Conservation (phyloP, 2,888 invertebrate genomes). For the Escarpia spicata region DNA sequence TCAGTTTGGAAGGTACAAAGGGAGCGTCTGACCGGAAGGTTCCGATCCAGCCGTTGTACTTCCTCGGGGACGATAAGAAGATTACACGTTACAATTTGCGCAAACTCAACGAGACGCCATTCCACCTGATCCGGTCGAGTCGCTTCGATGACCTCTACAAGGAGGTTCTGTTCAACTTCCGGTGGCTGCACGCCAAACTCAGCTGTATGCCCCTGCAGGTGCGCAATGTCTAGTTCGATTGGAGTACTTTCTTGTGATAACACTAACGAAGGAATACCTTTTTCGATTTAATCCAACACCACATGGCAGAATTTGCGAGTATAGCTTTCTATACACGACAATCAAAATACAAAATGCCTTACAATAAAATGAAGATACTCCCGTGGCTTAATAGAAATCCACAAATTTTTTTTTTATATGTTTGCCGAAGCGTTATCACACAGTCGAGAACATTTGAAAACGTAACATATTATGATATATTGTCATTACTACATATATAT, state of each 20-base stretch:
- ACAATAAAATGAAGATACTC: too few relatives aligned
- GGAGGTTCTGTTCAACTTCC: constrained; percentile 94
- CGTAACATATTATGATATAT: neutral
- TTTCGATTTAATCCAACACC: neutral
- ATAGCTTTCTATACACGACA: neutral
- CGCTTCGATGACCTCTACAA: constrained; percentile 90
- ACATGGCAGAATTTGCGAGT: neutral
- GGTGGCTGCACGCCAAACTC: constrained; percentile 95
- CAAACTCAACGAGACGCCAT: constrained; percentile 92
- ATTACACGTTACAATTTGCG: constrained; percentile 90
- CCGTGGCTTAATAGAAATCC: too few relatives aligned
- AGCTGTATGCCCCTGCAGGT: constrained; percentile 91
- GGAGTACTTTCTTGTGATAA: neutral
- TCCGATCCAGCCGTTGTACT: constrained; percentile 45
- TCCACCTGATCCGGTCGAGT: constrained; percentile 89
- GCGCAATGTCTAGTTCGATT: neutral
- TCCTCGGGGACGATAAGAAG: constrained; percentile 31
- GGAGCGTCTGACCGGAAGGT: constrained; percentile 77
- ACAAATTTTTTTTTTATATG: too few relatives aligned
- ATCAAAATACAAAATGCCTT: neutral
- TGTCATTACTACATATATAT: neutral
- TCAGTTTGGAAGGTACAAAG: constrained; percentile 72
- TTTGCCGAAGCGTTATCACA: neutral
- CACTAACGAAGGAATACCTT: neutral
- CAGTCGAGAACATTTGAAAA: neutral